Percentiles rank a stretch among this genome's conserved stretches.
Evolutionary conservation across 2,113 vertebrate genomes (phyloP).

Genomic region (Puffinus mauretanicus): DNA sequence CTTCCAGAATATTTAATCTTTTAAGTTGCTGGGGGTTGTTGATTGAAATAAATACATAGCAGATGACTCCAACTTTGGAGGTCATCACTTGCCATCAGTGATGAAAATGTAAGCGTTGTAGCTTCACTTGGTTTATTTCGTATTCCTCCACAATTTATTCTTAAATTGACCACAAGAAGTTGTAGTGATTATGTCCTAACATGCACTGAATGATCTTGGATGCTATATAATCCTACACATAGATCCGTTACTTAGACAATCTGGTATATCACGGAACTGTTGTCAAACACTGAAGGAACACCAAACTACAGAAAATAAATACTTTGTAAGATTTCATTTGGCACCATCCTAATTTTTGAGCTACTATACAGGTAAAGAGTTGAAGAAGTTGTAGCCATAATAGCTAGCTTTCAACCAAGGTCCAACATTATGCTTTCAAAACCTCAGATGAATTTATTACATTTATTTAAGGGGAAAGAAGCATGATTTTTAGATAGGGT

Average conservation of each 20-base stretch:
- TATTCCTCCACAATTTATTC: neutral
- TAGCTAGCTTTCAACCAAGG: neutral
- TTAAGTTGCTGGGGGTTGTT: neutral
- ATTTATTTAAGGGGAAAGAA: neutral
- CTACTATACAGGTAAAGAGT: neutral
- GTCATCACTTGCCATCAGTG: neutral
- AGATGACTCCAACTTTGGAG: neutral
- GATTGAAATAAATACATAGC: neutral
- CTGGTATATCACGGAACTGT: neutral
- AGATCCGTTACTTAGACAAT: neutral
- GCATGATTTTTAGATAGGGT: neutral
- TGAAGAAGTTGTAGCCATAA: neutral
- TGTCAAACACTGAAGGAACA: neutral
- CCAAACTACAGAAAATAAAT: neutral
- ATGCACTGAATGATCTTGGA: neutral
- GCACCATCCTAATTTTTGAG: neutral
- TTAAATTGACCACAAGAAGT: neutral
- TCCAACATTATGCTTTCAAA: neutral
- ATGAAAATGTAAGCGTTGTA: neutral
- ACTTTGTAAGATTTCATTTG: neutral
- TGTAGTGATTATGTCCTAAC: neutral
- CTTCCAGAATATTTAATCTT: neutral
- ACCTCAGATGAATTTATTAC: neutral
- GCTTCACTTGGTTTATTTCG: neutral
- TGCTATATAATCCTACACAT: neutral